Evolutionary conservation across 1,140 invertebrate genomes (phyloP).

Genomic region (Coboldia fuscipes): DNA sequence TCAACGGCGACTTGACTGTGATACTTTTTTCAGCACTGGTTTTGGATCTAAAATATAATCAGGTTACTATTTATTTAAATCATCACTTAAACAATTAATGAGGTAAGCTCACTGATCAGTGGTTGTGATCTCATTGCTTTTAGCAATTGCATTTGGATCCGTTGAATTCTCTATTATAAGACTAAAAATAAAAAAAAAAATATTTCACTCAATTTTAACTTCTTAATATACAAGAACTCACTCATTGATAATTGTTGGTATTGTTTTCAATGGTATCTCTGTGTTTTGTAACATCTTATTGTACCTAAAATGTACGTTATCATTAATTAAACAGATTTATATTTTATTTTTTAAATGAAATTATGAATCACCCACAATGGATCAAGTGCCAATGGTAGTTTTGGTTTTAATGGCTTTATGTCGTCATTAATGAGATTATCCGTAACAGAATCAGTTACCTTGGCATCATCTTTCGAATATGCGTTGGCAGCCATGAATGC

Average conservation of each 20-base stretch:
- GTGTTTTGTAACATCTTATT: conserved; percentile 15
- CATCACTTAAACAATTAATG: too few relatives aligned
- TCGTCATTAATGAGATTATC: neutral
- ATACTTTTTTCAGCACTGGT: too few relatives aligned
- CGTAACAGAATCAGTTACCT: neutral
- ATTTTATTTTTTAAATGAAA: conserved; percentile 1
- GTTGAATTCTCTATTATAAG: too few relatives aligned
- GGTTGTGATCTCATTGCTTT: neutral
- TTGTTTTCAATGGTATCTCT: conserved; percentile 4
- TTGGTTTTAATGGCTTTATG: conserved; percentile 2
- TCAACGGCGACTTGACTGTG: too few relatives aligned
- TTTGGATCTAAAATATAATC: too few relatives aligned
- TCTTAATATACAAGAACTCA: too few relatives aligned
- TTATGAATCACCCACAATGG: conserved; percentile 6
- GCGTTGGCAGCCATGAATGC: neutral
- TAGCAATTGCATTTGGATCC: neutral
- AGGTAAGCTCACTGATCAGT: too few relatives aligned
- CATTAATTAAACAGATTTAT: neutral
- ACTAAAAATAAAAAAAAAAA: too few relatives aligned
- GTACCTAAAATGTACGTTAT: conserved; percentile 6
- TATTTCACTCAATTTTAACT: too few relatives aligned
- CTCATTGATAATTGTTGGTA: conserved; percentile 6
- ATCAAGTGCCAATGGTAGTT: conserved; percentile 13
- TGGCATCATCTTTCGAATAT: neutral
- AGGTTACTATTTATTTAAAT: too few relatives aligned